These are phyloP conservation scores for Lophius americanus DNA, from an alignment of 2,797 vertebrate species.

Conservation along the genomic window DNA sequence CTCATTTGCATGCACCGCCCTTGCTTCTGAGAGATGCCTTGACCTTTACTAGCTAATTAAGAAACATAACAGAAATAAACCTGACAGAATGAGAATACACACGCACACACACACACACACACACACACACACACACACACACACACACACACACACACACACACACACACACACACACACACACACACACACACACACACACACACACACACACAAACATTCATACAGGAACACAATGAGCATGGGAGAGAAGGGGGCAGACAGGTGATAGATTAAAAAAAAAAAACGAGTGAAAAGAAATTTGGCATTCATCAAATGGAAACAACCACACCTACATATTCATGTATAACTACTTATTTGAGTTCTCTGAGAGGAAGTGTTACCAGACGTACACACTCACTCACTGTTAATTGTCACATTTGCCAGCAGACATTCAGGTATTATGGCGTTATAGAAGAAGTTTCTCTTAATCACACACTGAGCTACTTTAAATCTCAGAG, in stretches of 20 bases:
- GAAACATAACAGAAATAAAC: constrained; percentile 80
- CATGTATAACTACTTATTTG: constrained; percentile 7
- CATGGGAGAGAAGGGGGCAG: constrained; percentile 42
- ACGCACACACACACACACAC: constrained; percentile 38
- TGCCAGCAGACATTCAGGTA: constrained; percentile 58
- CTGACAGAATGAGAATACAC: constrained; percentile 66
- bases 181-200: constrained; percentile 33
- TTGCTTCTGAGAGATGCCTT: constrained; percentile 69
- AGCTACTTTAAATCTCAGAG: constrained; percentile 71
- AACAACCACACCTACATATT: constrained; percentile 22
- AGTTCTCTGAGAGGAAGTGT: constrained; percentile 17
- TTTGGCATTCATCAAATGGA: constrained; percentile 57
- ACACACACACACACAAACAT: constrained; percentile 3
- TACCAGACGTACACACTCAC: constrained; percentile 39
- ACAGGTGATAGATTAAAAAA: constrained; percentile 18
- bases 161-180: constrained; percentile 32
- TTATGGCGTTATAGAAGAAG: constrained; percentile 64
- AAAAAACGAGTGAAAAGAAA: constrained; percentile 31
- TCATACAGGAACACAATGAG: constrained; percentile 40
- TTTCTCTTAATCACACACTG: constrained; percentile 74
- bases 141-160: constrained; percentile 11
- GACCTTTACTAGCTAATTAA: constrained; percentile 83
- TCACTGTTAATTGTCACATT: constrained; percentile 35
- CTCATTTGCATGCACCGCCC: constrained; percentile 72
- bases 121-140: constrained; percentile 31